phyloP scores from a whole-genome alignment of 92 coral and sea anemone species.

The Scolanthus callimorphus region DNA sequence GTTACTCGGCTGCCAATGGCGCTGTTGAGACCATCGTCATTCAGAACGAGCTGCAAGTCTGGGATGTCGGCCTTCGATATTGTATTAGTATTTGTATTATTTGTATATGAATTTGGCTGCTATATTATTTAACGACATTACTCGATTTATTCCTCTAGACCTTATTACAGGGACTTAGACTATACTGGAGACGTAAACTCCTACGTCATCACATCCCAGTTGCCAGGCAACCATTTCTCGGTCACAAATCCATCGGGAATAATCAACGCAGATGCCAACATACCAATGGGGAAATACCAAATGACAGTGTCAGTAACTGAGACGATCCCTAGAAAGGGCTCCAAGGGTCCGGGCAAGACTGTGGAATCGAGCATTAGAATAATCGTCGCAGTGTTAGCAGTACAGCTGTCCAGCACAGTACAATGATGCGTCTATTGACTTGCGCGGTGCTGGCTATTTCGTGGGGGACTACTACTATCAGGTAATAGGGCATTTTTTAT shows the following conservation, averaged over 20 bases:
- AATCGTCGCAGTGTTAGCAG: conserved; percentile 54
- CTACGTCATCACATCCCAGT: conserved; percentile 48
- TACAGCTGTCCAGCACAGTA: conserved; percentile 57
- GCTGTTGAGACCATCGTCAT: too few species aligned
- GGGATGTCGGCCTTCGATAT: too few species aligned
- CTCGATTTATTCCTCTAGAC: too few species aligned
- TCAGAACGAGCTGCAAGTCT: too few species aligned
- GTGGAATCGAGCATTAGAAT: conserved; percentile 52
- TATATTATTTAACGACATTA: too few species aligned
- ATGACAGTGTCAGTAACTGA: conserved; percentile 58
- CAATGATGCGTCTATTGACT: conserved; percentile 66
- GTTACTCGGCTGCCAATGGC: too few species aligned
- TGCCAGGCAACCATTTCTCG: conserved; percentile 55
- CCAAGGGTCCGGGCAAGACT: conserved; percentile 37
- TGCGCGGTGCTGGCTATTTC: conserved; percentile 43
- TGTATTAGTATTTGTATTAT: too few species aligned
- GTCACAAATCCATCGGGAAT: conserved; percentile 61
- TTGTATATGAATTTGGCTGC: too few species aligned
- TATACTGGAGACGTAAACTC: conserved; percentile 62
- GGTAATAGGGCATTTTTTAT: too few species aligned
- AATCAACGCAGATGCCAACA: conserved; percentile 43
- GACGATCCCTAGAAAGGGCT: conserved; percentile 18
- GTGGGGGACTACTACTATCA: conserved; percentile 58
- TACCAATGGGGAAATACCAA: conserved; percentile 49
- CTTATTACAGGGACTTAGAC: conserved; percentile 75